Conservation (phyloP, 2,797 vertebrate genomes). For the Hydrocynus forskahlii region DNA sequence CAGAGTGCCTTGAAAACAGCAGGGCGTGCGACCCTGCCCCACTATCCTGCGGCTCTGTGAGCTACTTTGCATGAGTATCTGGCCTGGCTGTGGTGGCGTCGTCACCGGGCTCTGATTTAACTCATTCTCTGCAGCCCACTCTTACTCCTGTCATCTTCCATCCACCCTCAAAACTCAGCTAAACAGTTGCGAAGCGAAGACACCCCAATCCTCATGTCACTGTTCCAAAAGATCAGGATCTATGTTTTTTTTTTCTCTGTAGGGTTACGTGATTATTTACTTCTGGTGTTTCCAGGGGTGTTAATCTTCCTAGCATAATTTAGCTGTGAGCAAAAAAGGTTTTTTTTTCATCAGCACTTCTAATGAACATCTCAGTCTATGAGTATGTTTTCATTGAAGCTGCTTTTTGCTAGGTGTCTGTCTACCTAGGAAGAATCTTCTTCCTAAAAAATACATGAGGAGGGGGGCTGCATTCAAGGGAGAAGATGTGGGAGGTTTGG, state of each 20-base stretch:
- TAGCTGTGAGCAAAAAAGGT: slow-evolving; percentile 42
- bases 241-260: neutral
- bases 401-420: neutral
- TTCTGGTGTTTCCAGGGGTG: slow-evolving; percentile 57
- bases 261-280: slow-evolving; percentile 62
- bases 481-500: slow-evolving; percentile 14
- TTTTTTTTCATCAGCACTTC: neutral
- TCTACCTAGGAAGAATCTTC: slow-evolving; percentile 30
- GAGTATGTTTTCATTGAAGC: neutral
- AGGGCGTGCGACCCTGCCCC: slow-evolving; percentile 69
- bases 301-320: slow-evolving; percentile 59
- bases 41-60: slow-evolving; percentile 74
- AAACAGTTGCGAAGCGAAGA: slow-evolving; percentile 72
- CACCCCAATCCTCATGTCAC: slow-evolving; percentile 67
- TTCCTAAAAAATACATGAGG: neutral
- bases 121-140: slow-evolving; percentile 76
- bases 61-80: slow-evolving; percentile 73
- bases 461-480: neutral
- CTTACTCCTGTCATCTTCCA: slow-evolving; percentile 67
- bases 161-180: slow-evolving; percentile 63
- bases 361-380: neutral
- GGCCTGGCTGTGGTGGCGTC: slow-evolving; percentile 69
- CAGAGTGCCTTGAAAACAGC: slow-evolving; percentile 62
- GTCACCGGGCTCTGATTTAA: slow-evolving; percentile 78
- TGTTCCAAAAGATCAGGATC: slow-evolving; percentile 62